Evolutionary conservation across 2,113 vertebrate genomes (phyloP), one percentile per base, ranked within the genome.

Genomic region (Macrotis lagotis): DNA sequence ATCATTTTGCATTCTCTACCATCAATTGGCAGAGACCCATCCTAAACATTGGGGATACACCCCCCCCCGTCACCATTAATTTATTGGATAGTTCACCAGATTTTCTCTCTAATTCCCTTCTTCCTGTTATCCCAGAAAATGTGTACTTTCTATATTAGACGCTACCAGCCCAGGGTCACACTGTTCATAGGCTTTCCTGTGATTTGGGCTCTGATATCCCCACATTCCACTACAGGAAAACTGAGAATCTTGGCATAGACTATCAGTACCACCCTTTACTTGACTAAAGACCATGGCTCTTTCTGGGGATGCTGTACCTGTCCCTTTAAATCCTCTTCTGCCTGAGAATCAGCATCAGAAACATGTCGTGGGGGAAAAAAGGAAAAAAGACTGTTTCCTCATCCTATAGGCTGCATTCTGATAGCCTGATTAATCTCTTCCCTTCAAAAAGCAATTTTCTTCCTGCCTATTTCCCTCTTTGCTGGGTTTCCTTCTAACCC

Each of bases 161-260:
- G 22, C 74, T 9, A 1, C n/a, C 66, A 24, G 25, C 48, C 88
- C 52, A 28, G 55, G 89, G 89, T 51, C 50, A 92, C 50, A 92
- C 50, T 10, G 2, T 37, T 25, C 59, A n/a, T 25, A 10, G 37
- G 26, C 50, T 51, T 31, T 48, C 28, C 55, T 66, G 28, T 25
- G 2, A 88, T 6, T 19, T 3, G 10, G 26, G 90, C 53, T 48
- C 88, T 5, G 7, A n/a, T 8, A 8, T 37, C 52, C 59, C 0
- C 0, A 1, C 47, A 2, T 8, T 37, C 50, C 7, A 28, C n/a
- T 1, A 9, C 0, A 2, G 19, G 49, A 28, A 44, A 9, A 7
- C 1, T 8, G 50, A 14, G 5, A 25, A 5, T 37, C 53, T 91
- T 1, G 2, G 10, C 25, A 3, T 1, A 4, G 59, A 74, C 26